phyloP scores from a whole-genome alignment of 2,797 vertebrate genomes.

The Oreochromis grahami region DNA sequence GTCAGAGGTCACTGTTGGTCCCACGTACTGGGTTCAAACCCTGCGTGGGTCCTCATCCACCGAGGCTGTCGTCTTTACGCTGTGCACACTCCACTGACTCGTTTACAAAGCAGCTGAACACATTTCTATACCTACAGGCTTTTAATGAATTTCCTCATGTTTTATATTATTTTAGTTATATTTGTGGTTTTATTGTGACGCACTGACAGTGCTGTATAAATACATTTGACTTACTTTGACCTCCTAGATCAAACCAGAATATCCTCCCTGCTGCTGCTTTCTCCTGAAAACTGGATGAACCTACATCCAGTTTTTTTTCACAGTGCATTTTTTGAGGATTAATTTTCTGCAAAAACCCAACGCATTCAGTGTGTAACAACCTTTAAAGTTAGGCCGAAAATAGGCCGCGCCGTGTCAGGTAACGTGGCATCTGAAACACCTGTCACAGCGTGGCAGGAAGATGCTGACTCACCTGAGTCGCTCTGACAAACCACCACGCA shows the following conservation, averaged over 20 bases:
- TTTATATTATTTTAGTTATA: neutral
- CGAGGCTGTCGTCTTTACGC: neutral
- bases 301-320: neutral
- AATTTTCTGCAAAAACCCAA: neutral
- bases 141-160: neutral
- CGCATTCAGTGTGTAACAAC: neutral
- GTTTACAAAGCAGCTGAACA: neutral
- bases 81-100: neutral
- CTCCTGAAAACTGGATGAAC: neutral
- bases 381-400: neutral
- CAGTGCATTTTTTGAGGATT: neutral
- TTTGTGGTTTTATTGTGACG: neutral
- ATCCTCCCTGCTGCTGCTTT: neutral
- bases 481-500: neutral
- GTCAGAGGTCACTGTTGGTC: neutral
- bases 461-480: neutral
- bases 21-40: neutral
- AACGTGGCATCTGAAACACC: neutral
- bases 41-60: rapidly evolving
- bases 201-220: neutral
- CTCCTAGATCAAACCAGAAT: neutral
- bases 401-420: neutral
- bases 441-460: neutral
- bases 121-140: neutral
- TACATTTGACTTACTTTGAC: neutral